Evolutionary conservation across 2,888 invertebrate species (phyloP), one percentile per base, ranked within the genome.

Genomic region (Cephalotes varians): DNA sequence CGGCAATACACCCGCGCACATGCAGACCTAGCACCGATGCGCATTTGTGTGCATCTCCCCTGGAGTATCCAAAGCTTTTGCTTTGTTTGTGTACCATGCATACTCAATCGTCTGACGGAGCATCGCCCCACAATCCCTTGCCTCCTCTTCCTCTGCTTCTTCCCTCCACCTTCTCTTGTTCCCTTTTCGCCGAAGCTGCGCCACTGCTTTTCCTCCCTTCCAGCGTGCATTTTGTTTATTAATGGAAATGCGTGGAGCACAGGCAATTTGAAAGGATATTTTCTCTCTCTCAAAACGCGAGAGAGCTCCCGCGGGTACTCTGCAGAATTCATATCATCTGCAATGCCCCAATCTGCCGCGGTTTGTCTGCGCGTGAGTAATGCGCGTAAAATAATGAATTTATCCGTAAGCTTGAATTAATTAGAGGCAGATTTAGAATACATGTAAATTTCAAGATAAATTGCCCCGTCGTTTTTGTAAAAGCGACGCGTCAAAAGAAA

Each of bases 81-180:
- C 65, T 84, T 80, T 86, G 74, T 86, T 86, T 82, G 73, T 65
- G 58, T 37, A 28, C 64, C 37, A 51, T 81, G 64, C 74, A 71
- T 58, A 81, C 81, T 79, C 84, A 76, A 86, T 84, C 84, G 76
- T 37, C 47, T 47, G 58, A 76, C 76, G 74, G 44, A 74, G 37
- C 40, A 51, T 37, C 64, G 64, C 28, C 44, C 44, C 40, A 12
- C 51, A 40, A 5, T n/a, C 47, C 40, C 47, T 10, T 9, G 15
- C 25, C 7, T 0, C 40, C n/a, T 25, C 6, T 5, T 4, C 18
- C 21, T 0, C n/a, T 25, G 18, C 34, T 6, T 9, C 5, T 9
- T 2, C 37, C 21, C 37, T 31, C 2, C n/a, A 21, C 10, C 34
- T 28, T 25, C 21, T 18, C n/a, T 37, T 25, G n/a, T 58, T 49